Percentiles rank a stretch among this genome's conserved stretches.
Evolutionary conservation across 1,140 invertebrate species (phyloP).

Genomic region (Pseudomyrmex concolor): DNA sequence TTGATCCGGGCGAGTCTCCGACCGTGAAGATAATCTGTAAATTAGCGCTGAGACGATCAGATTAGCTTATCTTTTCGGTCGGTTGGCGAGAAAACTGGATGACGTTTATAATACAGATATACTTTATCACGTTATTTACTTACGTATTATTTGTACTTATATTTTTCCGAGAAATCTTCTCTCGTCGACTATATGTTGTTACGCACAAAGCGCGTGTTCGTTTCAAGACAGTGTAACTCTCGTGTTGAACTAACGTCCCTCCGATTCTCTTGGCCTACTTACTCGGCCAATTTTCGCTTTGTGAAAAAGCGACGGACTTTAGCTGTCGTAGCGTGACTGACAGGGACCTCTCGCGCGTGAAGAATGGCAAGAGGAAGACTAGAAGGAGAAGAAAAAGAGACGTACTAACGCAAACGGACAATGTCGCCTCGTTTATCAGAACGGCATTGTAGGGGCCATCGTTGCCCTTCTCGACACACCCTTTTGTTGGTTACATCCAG

Average conservation of each 20-base stretch:
- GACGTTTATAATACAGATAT: background rate
- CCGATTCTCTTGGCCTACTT: slow-evolving; percentile 48
- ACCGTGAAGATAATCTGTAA: slow-evolving; percentile 6
- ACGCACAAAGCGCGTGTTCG: background rate
- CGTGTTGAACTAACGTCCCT: background rate
- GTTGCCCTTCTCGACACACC: slow-evolving; percentile 82
- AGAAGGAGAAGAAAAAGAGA: slow-evolving; percentile 23
- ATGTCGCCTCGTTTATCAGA: slow-evolving; percentile 78
- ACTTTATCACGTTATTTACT: background rate
- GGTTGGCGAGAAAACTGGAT: slow-evolving; percentile 12
- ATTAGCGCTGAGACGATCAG: slow-evolving; percentile 3
- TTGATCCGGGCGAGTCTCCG: slow-evolving; percentile 14
- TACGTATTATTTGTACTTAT: background rate
- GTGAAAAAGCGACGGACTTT: slow-evolving; percentile 48
- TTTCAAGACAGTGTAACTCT: background rate
- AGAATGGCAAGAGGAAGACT: slow-evolving; percentile 57
- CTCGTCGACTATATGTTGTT: background rate
- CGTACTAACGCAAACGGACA: slow-evolving; percentile 67
- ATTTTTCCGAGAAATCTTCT: background rate
- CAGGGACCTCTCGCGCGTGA: slow-evolving; percentile 57
- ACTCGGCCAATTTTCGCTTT: slow-evolving; percentile 54
- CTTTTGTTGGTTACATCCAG: slow-evolving; percentile 83
- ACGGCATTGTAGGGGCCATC: slow-evolving; percentile 78
- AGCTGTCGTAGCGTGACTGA: slow-evolving; percentile 47
- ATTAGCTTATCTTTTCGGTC: background rate